phyloP scores from a whole-genome alignment of 35 echinoderm and acorn worm genomes.

The Amphiura filiformis region DNA sequence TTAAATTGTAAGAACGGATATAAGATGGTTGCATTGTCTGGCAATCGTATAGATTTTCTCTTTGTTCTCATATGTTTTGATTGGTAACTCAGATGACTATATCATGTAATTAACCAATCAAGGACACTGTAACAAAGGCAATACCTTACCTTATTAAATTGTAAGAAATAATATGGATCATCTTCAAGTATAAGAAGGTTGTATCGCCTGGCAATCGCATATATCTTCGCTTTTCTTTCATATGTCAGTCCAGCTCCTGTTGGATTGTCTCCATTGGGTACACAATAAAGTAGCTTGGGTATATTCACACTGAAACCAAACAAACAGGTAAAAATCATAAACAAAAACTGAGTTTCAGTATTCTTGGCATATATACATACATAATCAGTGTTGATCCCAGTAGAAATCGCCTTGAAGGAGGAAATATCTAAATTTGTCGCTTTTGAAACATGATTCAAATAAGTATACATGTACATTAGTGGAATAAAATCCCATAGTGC shows the following conservation, averaged over 20 bases:
- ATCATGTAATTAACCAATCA: too few relatives aligned
- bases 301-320: conserved; percentile 30
- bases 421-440: too few relatives aligned
- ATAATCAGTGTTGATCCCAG: background rate
- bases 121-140: too few relatives aligned
- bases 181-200: conserved; percentile 74
- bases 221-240: conserved; percentile 50
- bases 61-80: too few relatives aligned
- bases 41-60: conserved; percentile 14
- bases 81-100: too few relatives aligned
- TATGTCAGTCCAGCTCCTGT: conserved; percentile 43
- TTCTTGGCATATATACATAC: background rate
- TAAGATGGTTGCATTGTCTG: conserved; percentile 56
- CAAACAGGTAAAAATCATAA: background rate
- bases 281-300: conserved; percentile 44
- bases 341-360: background rate
- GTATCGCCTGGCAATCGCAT: conserved; percentile 51
- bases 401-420: background rate
- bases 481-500: too few relatives aligned
- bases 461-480: too few relatives aligned
- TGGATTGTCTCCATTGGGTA: conserved; percentile 70
- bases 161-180: conserved; percentile 62
- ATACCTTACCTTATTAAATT: conserved; percentile 59
- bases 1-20: conserved; percentile 59
- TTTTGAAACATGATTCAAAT: too few relatives aligned